Base-by-base conservation (phyloP, 1,140 invertebrate genomes). In the Pseudomyrmex pallidus region DNA sequence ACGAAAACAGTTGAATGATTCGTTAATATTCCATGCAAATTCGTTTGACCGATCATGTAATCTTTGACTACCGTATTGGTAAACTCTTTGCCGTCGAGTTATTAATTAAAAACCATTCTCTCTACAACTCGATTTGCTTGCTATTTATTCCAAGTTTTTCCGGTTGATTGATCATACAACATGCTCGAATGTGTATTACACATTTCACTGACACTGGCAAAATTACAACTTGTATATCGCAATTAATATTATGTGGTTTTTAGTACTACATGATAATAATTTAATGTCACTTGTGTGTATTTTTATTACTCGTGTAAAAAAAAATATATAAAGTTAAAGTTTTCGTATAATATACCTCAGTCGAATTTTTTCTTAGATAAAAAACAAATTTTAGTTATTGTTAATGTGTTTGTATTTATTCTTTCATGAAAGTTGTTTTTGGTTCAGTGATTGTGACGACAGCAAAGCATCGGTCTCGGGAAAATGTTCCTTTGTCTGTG, bases 31-130 rank as follows among this genome's bases (percentile, higher is more conserved):
- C 15, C 44, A 70, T 22, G 20, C 57, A 80, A 80, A 80, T 72
- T 72, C 22, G 66, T 80, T 80, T 72, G 54, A 70, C 59, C 56
- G 13, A 80, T 10, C 20, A 5, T 62, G 54, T 72, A 56, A 80
- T 72, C 66, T 80, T 70, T 20, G 44, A 2, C 10, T 5, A 52
- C 13, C 20, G 12, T 12, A 13, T n/a, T 2, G 20, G 54, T 13
- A 48, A 78, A 68, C 35, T 25, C 22, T 68, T 25, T n/a, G 10
- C 56, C 35, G 54, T 15, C 44, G 44, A 56, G 50, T 80, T 72
- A 72, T 72, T 80, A 70, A 80, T 80, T 70, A 72, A 59, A 80
- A 80, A 80, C 12, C 44, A 13, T 25, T 72, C 76, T 72, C 76
- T 13, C 54, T 59, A 1, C 62, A 67, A 8, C 17, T 70, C 56